Conservation (phyloP, 2,797 vertebrate genomes). For the Lagocephalus sceleratus region DNA sequence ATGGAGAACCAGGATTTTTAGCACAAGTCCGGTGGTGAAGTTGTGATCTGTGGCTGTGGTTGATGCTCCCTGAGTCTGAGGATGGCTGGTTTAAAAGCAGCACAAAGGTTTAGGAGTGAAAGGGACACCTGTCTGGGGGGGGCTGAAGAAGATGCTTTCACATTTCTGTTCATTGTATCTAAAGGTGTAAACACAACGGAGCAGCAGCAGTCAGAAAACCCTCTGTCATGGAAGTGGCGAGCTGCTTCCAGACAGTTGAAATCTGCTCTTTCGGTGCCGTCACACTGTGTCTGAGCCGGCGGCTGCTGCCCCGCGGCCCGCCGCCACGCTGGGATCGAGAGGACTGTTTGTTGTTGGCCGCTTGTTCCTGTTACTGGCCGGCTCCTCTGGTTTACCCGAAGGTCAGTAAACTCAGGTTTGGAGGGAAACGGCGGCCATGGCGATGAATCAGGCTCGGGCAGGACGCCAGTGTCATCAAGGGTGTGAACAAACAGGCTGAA, state of each 20-base stretch:
- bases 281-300: constrained; percentile 35
- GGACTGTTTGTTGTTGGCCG: constrained; percentile 39
- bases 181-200: no score
- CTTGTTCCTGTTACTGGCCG: constrained; percentile 19
- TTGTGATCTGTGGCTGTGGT: no score
- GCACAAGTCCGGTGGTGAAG: no score
- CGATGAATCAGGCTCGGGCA: constrained; percentile 12
- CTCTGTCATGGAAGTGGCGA: background rate
- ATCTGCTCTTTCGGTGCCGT: constrained; percentile 4
- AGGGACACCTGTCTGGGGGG: no score
- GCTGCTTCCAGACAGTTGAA: background rate
- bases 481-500: background rate
- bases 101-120: no score
- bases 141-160: no score
- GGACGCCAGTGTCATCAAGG: background rate
- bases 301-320: constrained; percentile 23
- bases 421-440: constrained; percentile 1
- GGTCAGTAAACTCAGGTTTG: constrained; percentile 22
- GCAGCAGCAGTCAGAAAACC: no score
- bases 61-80: no score
- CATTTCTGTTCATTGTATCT: no score
- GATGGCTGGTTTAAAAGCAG: no score
- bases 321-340: constrained; percentile 19
- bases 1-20: no score
- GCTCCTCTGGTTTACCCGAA: constrained; percentile 11